phyloP scores from a whole-genome alignment of 2,113 vertebrate genomes.

The Pampusana beccarii region DNA sequence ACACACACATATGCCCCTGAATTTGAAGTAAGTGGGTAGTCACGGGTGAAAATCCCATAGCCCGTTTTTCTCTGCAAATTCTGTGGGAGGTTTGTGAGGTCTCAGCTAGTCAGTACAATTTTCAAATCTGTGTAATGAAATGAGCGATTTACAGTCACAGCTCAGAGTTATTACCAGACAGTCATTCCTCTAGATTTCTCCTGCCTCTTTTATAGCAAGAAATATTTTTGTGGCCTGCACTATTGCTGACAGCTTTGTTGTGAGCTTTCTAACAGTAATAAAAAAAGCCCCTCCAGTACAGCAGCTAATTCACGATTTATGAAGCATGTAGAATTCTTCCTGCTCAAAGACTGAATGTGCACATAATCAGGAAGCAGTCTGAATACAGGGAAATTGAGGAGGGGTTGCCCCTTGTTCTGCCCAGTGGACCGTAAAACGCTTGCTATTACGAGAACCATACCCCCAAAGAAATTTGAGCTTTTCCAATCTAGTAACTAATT shows the following conservation, averaged over 20 bases:
- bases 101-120: not conserved
- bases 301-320: constrained; percentile 53
- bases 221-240: constrained; percentile 31
- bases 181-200: not conserved
- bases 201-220: constrained; percentile 18
- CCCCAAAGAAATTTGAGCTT: not conserved
- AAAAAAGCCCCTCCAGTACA: not conserved
- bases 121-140: not conserved
- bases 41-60: not conserved
- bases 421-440: not conserved
- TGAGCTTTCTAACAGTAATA: constrained; percentile 26
- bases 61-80: not conserved
- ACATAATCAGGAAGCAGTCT: not conserved
- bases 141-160: not conserved
- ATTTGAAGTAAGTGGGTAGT: not conserved
- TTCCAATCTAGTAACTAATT: not conserved
- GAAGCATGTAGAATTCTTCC: constrained; percentile 19
- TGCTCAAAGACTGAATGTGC: not conserved
- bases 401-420: constrained; percentile 1
- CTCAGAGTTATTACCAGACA: constrained; percentile 26
- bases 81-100: not conserved
- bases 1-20: not conserved
- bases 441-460: not conserved
- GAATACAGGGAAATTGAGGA: not conserved
- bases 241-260: constrained; percentile 34